A percentile compares a stretch with the other conserved stretches of the same genome.
Conservation (phyloP, 2,797 vertebrate genomes). For the Sphenodon punctatus region DNA sequence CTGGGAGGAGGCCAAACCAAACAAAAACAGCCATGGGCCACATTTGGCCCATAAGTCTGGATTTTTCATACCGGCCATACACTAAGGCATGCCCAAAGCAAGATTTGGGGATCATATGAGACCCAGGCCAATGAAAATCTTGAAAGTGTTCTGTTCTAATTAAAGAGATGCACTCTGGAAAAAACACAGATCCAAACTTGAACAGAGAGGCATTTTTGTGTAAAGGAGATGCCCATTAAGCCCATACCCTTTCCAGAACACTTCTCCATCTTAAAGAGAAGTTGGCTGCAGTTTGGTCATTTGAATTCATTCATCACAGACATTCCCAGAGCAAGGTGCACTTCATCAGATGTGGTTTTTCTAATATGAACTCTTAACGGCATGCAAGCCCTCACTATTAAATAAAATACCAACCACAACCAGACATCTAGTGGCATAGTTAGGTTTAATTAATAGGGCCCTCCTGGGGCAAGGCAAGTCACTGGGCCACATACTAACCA, state of each 20-base stretch:
- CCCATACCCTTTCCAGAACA: not conserved
- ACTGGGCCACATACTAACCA: too few species aligned
- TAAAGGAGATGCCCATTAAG: not conserved
- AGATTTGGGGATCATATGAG: not conserved
- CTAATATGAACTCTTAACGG: not conserved
- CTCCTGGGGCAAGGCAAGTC: too few species aligned
- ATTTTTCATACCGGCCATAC: not conserved
- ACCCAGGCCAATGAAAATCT: not conserved
- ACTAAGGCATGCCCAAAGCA: not conserved
- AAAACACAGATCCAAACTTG: not conserved
- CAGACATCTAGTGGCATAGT: not conserved
- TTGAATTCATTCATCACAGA: too few species aligned
- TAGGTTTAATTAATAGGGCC: too few species aligned
- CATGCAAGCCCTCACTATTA: not conserved
- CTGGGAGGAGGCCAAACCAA: too few species aligned
- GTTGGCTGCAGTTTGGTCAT: fast-evolving
- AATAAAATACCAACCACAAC: not conserved
- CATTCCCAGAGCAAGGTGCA: too few species aligned
- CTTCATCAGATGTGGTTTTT: too few species aligned
- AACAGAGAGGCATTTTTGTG: not conserved
- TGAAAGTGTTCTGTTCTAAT: not conserved
- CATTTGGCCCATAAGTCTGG: too few species aligned
- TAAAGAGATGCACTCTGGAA: not conserved
- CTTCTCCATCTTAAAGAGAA: not conserved
- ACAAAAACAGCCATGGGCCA: too few species aligned